These are phyloP conservation scores for Palloptera scutellata DNA, from an alignment of 2,888 invertebrate species.

Conservation along the genomic window DNA sequence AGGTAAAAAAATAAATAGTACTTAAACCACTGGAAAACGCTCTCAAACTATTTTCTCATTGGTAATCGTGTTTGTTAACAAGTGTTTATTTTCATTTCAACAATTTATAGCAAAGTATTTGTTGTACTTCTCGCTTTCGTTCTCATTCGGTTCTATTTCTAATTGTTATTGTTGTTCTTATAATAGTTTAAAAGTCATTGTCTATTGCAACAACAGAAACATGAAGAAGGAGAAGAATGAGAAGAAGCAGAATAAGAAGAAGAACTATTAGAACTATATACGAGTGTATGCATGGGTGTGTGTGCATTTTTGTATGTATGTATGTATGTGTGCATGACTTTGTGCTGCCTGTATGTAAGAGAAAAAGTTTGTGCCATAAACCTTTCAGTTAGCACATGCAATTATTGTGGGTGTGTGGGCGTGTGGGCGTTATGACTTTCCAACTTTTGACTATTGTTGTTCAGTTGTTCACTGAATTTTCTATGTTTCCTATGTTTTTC, in stretches of 20 bases:
- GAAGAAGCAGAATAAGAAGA: slow-evolving; percentile 17
- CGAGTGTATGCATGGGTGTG: background rate
- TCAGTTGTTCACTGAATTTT: too few relatives aligned
- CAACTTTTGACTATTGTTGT: too few relatives aligned
- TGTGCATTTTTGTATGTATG: background rate
- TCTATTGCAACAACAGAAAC: background rate
- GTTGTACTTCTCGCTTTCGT: too few relatives aligned
- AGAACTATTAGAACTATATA: background rate
- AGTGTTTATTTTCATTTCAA: slow-evolving; percentile 37
- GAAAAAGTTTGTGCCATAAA: too few relatives aligned
- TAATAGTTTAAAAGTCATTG: slow-evolving; percentile 23
- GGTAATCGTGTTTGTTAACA: slow-evolving; percentile 33
- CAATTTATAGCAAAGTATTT: slow-evolving; percentile 19
- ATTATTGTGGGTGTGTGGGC: too few relatives aligned
- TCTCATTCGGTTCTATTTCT: background rate
- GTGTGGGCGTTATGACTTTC: too few relatives aligned
- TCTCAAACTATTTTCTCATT: slow-evolving; percentile 14
- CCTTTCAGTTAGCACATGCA: too few relatives aligned
- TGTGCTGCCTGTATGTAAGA: too few relatives aligned
- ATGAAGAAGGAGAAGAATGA: background rate
- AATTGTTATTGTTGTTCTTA: slow-evolving; percentile 17
- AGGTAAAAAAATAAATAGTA: slow-evolving; percentile 12
- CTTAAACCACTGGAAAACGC: slow-evolving; percentile 23
- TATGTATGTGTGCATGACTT: background rate
- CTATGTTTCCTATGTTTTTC: too few relatives aligned